Conservation (phyloP, 2,113 vertebrate genomes). For the Balaenoptera acutorostrata region DNA sequence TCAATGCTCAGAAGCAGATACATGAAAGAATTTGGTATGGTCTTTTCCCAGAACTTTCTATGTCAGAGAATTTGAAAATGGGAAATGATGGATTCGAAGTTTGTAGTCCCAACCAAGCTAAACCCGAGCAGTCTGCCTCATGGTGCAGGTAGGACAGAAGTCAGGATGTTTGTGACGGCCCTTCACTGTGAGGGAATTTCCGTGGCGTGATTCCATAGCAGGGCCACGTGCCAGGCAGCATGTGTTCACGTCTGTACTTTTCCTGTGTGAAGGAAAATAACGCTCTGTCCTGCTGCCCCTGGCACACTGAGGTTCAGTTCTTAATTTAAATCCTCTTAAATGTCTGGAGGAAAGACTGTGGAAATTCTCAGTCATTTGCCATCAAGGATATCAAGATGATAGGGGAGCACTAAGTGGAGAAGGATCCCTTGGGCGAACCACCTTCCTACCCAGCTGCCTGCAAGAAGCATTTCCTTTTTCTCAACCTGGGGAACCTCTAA, state of each 20-base stretch:
- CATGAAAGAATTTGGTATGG: background rate
- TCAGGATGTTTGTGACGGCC: background rate
- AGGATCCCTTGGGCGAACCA: background rate
- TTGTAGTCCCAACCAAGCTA: background rate
- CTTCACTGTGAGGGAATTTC: background rate
- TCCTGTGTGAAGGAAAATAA: background rate
- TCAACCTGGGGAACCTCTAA: background rate
- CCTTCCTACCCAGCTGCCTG: background rate
- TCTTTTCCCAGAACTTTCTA: background rate
- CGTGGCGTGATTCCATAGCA: fast-evolving
- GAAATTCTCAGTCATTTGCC: background rate
- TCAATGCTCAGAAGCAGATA: background rate
- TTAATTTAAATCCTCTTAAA: slow-evolving; percentile 32
- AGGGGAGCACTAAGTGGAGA: no score
- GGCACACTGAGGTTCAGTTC: background rate
- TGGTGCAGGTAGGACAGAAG: background rate
- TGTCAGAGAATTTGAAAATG: background rate
- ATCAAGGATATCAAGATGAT: background rate
- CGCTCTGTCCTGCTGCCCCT: background rate
- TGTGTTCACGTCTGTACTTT: background rate
- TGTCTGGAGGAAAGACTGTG: background rate
- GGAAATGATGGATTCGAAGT: background rate
- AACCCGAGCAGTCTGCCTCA: background rate
- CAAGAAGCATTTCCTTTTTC: background rate
- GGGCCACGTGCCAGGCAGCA: background rate